Percentiles rank a stretch among this genome's conserved stretches.
These are phyloP conservation scores for Erebia epiphron DNA, from an alignment of 2,888 invertebrate genomes.

Conservation along the genomic window DNA sequence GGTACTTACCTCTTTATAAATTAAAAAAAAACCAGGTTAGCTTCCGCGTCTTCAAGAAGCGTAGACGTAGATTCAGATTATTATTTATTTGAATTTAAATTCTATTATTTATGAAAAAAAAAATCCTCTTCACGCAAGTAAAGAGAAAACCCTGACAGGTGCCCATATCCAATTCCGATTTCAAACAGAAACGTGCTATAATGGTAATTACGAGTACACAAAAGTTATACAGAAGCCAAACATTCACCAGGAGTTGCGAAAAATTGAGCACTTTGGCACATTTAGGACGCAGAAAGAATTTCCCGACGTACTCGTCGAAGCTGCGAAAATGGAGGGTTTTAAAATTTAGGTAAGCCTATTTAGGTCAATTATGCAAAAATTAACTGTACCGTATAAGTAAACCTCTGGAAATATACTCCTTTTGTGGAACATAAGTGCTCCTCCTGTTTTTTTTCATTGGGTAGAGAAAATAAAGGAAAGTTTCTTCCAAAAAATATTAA, in stretches of 20 bases:
- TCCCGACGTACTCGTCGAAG: slow-evolving; percentile 17
- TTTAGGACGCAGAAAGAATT: slow-evolving; percentile 14
- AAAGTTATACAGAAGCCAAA: slow-evolving; percentile 19
- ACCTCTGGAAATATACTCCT: no score
- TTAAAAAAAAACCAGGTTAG: no score
- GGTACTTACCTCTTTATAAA: no score
- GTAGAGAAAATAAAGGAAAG: no score
- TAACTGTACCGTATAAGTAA: slow-evolving; percentile 1
- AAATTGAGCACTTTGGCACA: slow-evolving; percentile 20
- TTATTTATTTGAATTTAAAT: no score
- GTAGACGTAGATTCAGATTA: no score
- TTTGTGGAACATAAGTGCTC: no score
- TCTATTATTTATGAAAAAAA: neutral
- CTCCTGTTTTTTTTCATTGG: no score
- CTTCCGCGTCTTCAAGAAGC: no score
- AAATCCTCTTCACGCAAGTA: neutral
- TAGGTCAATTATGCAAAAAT: slow-evolving; percentile 28
- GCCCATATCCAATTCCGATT: neutral
- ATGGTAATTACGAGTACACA: slow-evolving; percentile 12
- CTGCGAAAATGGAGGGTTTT: slow-evolving; percentile 16
- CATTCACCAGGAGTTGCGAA: slow-evolving; percentile 18
- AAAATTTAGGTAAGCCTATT: slow-evolving; percentile 26
- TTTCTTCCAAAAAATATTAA: no score
- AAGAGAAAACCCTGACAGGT: neutral
- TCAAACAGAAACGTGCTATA: neutral